Percentiles rank a stretch among this genome's conserved stretches.
Evolutionary conservation across 2,797 vertebrate species (phyloP).

Genomic region (Coregonus suidteri): DNA sequence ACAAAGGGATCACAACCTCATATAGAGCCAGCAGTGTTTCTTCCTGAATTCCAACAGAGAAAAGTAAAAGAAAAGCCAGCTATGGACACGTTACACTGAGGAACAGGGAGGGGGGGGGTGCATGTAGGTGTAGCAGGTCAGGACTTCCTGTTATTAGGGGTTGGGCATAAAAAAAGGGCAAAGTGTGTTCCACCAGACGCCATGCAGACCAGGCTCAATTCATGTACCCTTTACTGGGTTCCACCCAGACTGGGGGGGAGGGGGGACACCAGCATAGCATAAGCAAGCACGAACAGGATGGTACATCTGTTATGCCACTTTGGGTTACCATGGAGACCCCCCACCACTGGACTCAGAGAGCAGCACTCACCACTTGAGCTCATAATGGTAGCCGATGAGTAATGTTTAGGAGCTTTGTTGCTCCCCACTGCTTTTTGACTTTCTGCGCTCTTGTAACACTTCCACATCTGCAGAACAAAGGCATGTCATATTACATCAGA

Average conservation of each 20-base stretch:
- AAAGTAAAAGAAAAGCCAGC: constrained; percentile 2
- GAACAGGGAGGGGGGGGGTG: constrained; percentile 18
- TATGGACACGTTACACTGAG: background rate
- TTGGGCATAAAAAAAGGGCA: constrained; percentile 26
- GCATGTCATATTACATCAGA: constrained; percentile 82
- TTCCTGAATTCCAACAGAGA: constrained; percentile 12
- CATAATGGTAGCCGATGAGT: constrained; percentile 82
- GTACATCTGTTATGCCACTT: constrained; percentile 71
- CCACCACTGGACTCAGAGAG: constrained; percentile 56
- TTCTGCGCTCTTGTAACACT: constrained; percentile 89
- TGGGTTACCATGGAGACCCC: constrained; percentile 79
- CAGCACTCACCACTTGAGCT: constrained; percentile 90
- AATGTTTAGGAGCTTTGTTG: constrained; percentile 93
- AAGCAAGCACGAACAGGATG: constrained; percentile 57
- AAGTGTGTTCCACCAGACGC: constrained; percentile 48
- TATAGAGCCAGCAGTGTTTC: constrained; percentile 7
- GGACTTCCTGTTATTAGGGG: constrained; percentile 1
- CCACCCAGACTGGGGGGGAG: no score
- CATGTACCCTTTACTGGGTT: constrained; percentile 31
- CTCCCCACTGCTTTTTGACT: constrained; percentile 97
- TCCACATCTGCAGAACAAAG: constrained; percentile 99
- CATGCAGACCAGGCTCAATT: constrained; percentile 53
- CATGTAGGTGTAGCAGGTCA: background rate
- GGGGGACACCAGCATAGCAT: constrained; percentile 12
- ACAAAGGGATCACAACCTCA: constrained; percentile 15